Evolutionary conservation across 1,140 invertebrate species (phyloP).

Genomic region (Solen grandis): DNA sequence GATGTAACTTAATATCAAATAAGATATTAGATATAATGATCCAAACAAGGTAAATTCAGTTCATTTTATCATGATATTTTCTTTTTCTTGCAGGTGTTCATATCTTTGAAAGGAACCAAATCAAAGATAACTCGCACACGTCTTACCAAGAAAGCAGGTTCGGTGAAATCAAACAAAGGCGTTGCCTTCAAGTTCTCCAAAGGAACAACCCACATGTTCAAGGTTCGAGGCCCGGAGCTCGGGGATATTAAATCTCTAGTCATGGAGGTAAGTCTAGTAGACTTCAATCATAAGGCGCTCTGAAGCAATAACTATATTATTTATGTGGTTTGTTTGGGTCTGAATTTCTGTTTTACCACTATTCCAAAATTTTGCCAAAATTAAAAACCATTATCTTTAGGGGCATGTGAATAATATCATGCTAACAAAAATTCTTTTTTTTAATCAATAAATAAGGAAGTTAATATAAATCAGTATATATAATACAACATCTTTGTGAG

Average conservation of each 20-base stretch:
- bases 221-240: conserved; percentile 76
- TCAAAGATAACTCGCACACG: conserved; percentile 76
- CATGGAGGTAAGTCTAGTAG: conserved; percentile 72
- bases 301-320: background rate
- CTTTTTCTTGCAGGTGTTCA: conserved; percentile 70
- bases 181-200: conserved; percentile 76
- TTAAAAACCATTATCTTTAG: background rate
- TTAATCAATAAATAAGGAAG: no score
- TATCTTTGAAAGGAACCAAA: conserved; percentile 76
- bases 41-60: background rate
- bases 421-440: no score
- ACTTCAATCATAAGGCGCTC: no score
- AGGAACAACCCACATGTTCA: conserved; percentile 79
- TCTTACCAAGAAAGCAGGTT: conserved; percentile 78
- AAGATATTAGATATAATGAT: background rate
- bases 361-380: no score
- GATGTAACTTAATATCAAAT: background rate
- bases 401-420: no score
- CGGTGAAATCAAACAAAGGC: conserved; percentile 73
- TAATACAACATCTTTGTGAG: no score
- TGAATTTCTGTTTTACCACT: background rate
- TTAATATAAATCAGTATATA: no score
- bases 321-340: background rate
- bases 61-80: background rate
- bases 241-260: conserved; percentile 77